phyloP scores from a whole-genome alignment of 2,797 vertebrate genomes.

The Monodelphis domestica region DNA sequence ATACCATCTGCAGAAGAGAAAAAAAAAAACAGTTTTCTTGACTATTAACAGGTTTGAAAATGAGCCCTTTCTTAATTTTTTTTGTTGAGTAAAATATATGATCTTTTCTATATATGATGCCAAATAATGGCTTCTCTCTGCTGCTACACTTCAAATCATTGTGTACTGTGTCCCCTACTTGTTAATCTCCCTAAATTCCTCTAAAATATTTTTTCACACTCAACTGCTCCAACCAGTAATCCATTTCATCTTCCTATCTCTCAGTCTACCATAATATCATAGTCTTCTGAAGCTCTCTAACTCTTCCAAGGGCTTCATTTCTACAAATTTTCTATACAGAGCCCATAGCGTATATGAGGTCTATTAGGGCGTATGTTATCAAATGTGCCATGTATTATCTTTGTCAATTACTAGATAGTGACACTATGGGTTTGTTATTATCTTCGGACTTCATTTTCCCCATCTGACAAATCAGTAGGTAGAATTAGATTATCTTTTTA shows the following conservation, averaged over 20 bases:
- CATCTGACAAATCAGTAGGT: neutral
- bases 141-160: neutral
- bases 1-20: neutral
- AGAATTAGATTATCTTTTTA: neutral
- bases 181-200: neutral
- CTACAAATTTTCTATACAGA: neutral
- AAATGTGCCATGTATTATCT: neutral
- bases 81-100: neutral
- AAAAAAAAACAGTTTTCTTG: neutral
- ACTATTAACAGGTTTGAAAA: neutral
- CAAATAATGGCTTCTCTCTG: neutral
- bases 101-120: neutral
- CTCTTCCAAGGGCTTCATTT: neutral
- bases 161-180: neutral
- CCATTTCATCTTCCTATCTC: too few species aligned
- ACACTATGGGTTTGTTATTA: neutral
- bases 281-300: neutral
- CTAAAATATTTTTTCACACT: neutral
- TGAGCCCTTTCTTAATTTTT: neutral
- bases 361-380: neutral
- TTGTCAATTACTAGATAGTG: neutral
- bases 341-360: neutral
- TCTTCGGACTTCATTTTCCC: neutral
- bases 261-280: neutral
- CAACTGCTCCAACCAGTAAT: neutral